Conservation (phyloP, 2,888 invertebrate species). For the Andrena hattorfiana region DNA sequence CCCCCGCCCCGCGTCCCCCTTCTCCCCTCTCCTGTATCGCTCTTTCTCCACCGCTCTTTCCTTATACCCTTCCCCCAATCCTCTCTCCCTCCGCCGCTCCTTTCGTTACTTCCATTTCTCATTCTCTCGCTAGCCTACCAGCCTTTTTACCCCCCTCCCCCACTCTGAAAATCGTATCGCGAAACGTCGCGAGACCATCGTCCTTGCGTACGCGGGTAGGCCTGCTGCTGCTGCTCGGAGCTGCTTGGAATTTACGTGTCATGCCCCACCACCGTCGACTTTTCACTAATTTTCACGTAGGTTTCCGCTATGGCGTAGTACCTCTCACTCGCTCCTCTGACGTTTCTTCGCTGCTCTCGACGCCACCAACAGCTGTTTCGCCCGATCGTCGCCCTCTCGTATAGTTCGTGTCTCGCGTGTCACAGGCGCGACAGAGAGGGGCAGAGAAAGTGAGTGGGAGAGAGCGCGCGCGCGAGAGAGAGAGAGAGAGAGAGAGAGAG, state of each 20-base stretch:
- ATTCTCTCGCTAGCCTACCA: conserved; percentile 56
- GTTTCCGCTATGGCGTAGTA: conserved; percentile 64
- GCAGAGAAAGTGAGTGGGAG: conserved; percentile 35
- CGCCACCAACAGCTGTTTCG: conserved; percentile 77
- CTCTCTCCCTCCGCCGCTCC: conserved; percentile 55
- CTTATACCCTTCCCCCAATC: conserved; percentile 5
- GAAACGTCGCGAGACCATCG: conserved; percentile 67
- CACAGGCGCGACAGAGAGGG: conserved; percentile 45
- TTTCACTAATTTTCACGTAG: conserved; percentile 68
- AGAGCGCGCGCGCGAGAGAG: conserved; percentile 1
- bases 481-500: conserved; percentile 20
- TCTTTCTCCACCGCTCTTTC: conserved; percentile 31
- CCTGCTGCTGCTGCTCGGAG: conserved; percentile 37
- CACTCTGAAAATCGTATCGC: conserved; percentile 60
- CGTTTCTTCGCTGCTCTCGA: conserved; percentile 73
- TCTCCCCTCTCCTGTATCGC: conserved; percentile 30
- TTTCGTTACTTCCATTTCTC: conserved; percentile 63
- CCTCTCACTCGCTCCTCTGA: conserved; percentile 72
- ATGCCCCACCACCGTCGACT: conserved; percentile 66
- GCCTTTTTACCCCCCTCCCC: conserved; percentile 35
- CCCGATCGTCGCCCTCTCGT: conserved; percentile 75
- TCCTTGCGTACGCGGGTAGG: conserved; percentile 68
- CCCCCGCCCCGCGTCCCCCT: conserved; percentile 13
- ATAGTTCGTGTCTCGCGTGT: conserved; percentile 56
- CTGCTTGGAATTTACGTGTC: conserved; percentile 68